Evolutionary conservation across 1,140 invertebrate genomes (phyloP), one percentile per base, ranked within the genome.

Genomic region (Drosophila bocqueti): DNA sequence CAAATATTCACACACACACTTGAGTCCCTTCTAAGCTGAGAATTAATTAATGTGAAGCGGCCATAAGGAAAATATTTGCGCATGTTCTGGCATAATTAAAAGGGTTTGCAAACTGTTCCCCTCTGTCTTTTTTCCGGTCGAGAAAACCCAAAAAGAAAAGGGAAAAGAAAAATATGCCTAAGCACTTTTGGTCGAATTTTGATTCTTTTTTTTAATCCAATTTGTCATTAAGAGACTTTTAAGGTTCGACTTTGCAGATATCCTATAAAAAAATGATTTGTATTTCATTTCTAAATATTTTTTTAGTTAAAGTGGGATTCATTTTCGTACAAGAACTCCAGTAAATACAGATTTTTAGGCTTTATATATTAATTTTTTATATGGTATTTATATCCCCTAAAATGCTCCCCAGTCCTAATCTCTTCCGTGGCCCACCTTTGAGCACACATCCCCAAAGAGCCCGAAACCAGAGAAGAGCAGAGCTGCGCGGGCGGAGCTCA

Each of bases 1-100:
- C 80, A 87, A 64, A 75, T 40, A 69, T 36, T 18, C 61, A 63
- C 50, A 76, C 50, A 76, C 40, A 52, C 46, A 36, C 18, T 81
- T 69, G 67, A 81, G 65, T 31, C 40, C 43, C 46, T 58, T 67
- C 61, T 76, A 59, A 89, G 77, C 80, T 54, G 67, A 63, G 83
- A 85, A 82, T 90, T 90, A 89, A 89, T 90, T 90, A 89, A 82
- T 85, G 81, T 59, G 64, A 67, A 83, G 73, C 81, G 75, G 75
- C 78, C 81, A 85, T 85, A 85, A 89, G 67, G 68, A 74, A 89
- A 89, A 89, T 90, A 89, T 90, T 89, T 90, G 85, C 55, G 79
- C 85, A 81, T 89, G 85, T 90, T 90, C 71, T 42, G 78, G 85
- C 85, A 89, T 89, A 89, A 89, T 89, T 85, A 89, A 85, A 89